Conservation (phyloP, 1,140 invertebrate genomes). For the Thaumetopoea pityocampa region DNA sequence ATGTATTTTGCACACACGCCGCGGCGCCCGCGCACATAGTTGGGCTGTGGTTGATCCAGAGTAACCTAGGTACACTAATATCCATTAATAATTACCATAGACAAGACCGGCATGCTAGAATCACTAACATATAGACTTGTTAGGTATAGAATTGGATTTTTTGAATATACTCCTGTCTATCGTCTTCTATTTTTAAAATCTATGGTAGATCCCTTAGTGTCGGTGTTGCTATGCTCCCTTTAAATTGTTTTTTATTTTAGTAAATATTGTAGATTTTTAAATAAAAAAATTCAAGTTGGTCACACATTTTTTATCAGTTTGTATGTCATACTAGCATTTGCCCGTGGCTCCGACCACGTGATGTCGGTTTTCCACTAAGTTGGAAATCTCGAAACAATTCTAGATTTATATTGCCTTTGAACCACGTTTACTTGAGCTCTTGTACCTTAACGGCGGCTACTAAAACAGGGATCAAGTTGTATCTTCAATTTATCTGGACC, state of each 20-base stretch:
- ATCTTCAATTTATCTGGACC: too few relatives aligned
- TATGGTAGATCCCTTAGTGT: constrained; percentile 44
- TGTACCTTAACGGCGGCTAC: too few relatives aligned
- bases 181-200: constrained; percentile 28
- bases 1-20: constrained; percentile 41
- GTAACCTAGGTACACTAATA: constrained; percentile 53
- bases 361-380: too few relatives aligned
- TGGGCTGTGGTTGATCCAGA: constrained; percentile 56
- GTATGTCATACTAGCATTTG: too few relatives aligned
- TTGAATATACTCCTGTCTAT: constrained; percentile 28
- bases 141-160: constrained; percentile 40
- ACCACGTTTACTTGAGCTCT: too few relatives aligned
- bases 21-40: constrained; percentile 30
- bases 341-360: too few relatives aligned
- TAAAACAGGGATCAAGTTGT: too few relatives aligned
- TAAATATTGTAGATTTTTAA: constrained; percentile 22
- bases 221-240: constrained; percentile 49
- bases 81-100: constrained; percentile 28
- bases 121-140: constrained; percentile 56
- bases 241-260: constrained; percentile 9
- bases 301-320: neutral
- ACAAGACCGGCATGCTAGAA: constrained; percentile 61
- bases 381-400: too few relatives aligned
- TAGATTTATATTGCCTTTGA: too few relatives aligned
- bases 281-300: constrained; percentile 1